A percentile compares a stretch with the other conserved stretches of the same genome.
Evolutionary conservation across 2,888 invertebrate species (phyloP).

Genomic region (Linnaemya vulpina): DNA sequence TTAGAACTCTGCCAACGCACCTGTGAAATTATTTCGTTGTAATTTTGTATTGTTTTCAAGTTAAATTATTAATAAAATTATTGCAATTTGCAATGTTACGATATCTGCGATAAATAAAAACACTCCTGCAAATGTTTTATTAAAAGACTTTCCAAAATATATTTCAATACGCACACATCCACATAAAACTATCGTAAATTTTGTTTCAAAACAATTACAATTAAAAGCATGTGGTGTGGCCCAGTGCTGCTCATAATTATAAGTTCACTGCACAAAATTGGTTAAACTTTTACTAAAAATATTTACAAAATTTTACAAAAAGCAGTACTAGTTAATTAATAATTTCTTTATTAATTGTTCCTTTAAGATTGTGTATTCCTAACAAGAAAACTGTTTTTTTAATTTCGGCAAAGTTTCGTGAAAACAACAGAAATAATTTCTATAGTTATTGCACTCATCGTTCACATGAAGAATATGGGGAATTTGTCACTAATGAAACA

Average conservation of each 20-base stretch:
- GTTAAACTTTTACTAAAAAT: background rate
- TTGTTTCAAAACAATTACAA: constrained; percentile 22
- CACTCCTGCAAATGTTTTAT: background rate
- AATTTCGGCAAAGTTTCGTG: too few relatives aligned
- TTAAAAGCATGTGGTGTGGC: constrained; percentile 4
- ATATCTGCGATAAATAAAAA: background rate
- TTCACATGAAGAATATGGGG: background rate
- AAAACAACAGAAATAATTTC: too few relatives aligned
- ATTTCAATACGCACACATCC: constrained; percentile 2
- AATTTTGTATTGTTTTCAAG: background rate
- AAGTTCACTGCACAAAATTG: background rate
- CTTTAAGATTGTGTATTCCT: too few relatives aligned
- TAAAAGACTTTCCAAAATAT: constrained; percentile 12
- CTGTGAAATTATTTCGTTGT: too few relatives aligned
- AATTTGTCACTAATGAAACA: constrained; percentile 37
- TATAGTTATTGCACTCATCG: constrained; percentile 12
- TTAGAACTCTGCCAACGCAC: too few relatives aligned
- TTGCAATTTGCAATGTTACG: background rate
- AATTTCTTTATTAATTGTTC: too few relatives aligned
- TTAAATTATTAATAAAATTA: constrained; percentile 21
- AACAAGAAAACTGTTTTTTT: too few relatives aligned
- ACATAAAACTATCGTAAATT: constrained; percentile 33
- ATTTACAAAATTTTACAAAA: too few relatives aligned
- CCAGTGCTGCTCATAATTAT: background rate
- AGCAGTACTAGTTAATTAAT: too few relatives aligned